Evolutionary conservation across 2,888 invertebrate genomes (phyloP).

Genomic region (Autographa gamma): DNA sequence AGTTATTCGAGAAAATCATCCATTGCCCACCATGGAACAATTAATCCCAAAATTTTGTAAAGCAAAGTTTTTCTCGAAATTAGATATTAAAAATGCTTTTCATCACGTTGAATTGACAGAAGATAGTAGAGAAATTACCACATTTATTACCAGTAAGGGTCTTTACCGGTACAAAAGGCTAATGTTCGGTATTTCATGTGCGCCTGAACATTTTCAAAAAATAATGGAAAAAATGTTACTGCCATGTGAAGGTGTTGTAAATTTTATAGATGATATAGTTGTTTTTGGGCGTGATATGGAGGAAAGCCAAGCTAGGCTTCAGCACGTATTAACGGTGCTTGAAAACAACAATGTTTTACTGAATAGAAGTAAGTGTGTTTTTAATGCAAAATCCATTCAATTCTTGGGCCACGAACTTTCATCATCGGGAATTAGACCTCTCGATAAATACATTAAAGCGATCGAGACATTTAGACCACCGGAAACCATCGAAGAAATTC

Average conservation of each 20-base stretch:
- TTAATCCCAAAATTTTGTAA: background rate
- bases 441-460: slow-evolving; percentile 7
- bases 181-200: slow-evolving; percentile 72
- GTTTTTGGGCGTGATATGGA: slow-evolving; percentile 48
- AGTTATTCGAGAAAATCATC: slow-evolving; percentile 51
- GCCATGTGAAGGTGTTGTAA: slow-evolving; percentile 60
- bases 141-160: slow-evolving; percentile 17
- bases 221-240: slow-evolving; percentile 65
- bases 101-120: slow-evolving; percentile 12
- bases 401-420: slow-evolving; percentile 10
- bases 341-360: slow-evolving; percentile 3
- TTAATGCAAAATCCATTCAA: slow-evolving; percentile 5
- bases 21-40: slow-evolving; percentile 40
- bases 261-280: slow-evolving; percentile 11
- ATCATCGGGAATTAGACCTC: background rate
- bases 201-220: slow-evolving; percentile 65
- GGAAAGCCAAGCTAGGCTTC: slow-evolving; percentile 56
- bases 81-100: slow-evolving; percentile 20
- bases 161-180: slow-evolving; percentile 66
- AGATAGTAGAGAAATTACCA: slow-evolving; percentile 19
- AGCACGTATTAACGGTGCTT: slow-evolving; percentile 16
- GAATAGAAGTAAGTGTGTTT: slow-evolving; percentile 37
- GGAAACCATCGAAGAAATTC: background rate
- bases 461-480: slow-evolving; percentile 6
- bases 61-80: slow-evolving; percentile 12